Percentiles rank a stretch among this genome's conserved stretches.
Conservation (phyloP, 1,140 invertebrate genomes). For the Meloidogyne chitwoodi region DNA sequence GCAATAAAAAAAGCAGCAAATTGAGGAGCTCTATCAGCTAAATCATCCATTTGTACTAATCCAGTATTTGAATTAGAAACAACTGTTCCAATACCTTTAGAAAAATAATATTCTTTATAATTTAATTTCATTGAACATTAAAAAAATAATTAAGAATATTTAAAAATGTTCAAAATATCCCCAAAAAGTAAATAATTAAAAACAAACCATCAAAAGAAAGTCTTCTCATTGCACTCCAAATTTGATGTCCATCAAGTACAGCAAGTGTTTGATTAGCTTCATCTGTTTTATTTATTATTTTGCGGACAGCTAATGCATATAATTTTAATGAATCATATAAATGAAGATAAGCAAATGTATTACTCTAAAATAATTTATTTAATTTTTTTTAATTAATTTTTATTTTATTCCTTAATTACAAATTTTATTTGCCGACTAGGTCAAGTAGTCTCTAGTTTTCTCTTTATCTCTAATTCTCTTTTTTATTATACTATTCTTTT, state of each 20-base stretch:
- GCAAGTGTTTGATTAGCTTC: slow-evolving; percentile 39
- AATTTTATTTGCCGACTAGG: too few relatives aligned
- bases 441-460: too few relatives aligned
- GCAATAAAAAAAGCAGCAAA: slow-evolving; percentile 57
- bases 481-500: too few relatives aligned
- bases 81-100: slow-evolving; percentile 43
- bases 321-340: slow-evolving; percentile 51
- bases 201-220: slow-evolving; percentile 51
- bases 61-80: slow-evolving; percentile 42
- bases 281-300: slow-evolving; percentile 31
- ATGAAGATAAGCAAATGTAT: slow-evolving; percentile 57
- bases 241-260: slow-evolving; percentile 43
- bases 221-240: slow-evolving; percentile 56
- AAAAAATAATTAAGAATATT: too few relatives aligned
- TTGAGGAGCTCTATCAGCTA: slow-evolving; percentile 48
- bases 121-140: too few relatives aligned
- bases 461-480: too few relatives aligned
- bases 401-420: too few relatives aligned
- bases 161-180: not conserved
- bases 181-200: not conserved
- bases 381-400: too few relatives aligned
- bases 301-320: slow-evolving; percentile 52
- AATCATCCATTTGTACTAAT: slow-evolving; percentile 52
- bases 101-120: slow-evolving; percentile 29
- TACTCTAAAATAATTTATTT: slow-evolving; percentile 38